Base-by-base conservation (phyloP, 2,888 invertebrate genomes). In the Monoplex corrugatus region DNA sequence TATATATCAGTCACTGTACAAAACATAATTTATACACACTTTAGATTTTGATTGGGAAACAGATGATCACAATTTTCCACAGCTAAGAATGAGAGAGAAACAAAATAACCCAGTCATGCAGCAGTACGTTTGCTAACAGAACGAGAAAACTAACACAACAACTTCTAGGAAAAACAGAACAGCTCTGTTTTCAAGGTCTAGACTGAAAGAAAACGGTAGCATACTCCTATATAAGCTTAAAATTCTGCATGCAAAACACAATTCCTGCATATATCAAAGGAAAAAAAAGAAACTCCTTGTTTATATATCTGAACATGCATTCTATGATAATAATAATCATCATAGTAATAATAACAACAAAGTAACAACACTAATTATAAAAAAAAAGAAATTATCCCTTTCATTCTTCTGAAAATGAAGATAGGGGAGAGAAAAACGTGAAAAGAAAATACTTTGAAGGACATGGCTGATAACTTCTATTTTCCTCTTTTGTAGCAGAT, bases 111-210 rank as follows among this genome's bases (percentile, higher is more conserved):
- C 57, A 57, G 10, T 50, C 19, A 32, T 10, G 45, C 82, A 82
- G 82, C 82, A 82, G 82, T 82, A 45, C 45, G 13, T 82, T 45
- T 45, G 28, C 43, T n/a, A 45, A 82, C 82, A 44, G 45, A 43
- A 13, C 44, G 45, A 72, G 32, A 28, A 10, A 28, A 72, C 23
- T 10, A 72, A 45, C 23, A 44, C 44, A 68, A 68, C n/a, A 68
- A 68, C 50, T 16, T 13, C 50, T 16, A 50, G 10, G 28, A 40
- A 80, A 43, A 40, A 80, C 40, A 43, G 23, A 43, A 50, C 8
- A 50, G 16, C 10, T 50, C 16, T 57, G 16, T 57, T 57, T 57
- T 16, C 57, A 23, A 57, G 16, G 8, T 57, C 19, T 23, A 57
- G 57, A 57, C 43, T 75, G 75, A 75, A 75, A 75, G 38, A 75